Evolutionary conservation across 1,140 invertebrate species (phyloP).

Genomic region (Anagrus nilaparvatae): DNA sequence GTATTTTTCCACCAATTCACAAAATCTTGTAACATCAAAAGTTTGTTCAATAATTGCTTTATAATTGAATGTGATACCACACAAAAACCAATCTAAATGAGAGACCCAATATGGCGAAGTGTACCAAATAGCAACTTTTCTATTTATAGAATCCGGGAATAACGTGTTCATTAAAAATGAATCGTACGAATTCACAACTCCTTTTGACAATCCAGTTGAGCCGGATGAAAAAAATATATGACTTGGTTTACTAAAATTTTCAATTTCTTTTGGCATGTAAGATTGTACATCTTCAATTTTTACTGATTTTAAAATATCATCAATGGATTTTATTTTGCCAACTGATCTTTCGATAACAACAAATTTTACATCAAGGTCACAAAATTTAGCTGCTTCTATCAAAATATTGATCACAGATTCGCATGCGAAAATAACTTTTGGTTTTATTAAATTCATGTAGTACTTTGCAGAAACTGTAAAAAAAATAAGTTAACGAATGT

Average conservation of each 20-base stretch:
- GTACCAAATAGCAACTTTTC: constrained; percentile 7
- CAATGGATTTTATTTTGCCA: background rate
- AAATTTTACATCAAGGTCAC: constrained; percentile 5
- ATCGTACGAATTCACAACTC: constrained; percentile 3
- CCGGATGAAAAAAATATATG: constrained; percentile 10
- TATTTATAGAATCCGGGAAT: background rate
- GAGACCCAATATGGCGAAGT: constrained; percentile 2
- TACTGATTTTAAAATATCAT: constrained; percentile 1
- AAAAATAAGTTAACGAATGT: too few species aligned
- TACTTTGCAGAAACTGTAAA: background rate
- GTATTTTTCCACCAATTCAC: background rate
- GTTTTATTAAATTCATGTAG: constrained; percentile 4
- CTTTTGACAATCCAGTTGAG: constrained; percentile 1
- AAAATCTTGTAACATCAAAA: constrained; percentile 12
- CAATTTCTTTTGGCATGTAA: background rate
- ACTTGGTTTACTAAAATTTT: background rate
- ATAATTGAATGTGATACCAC: too few species aligned
- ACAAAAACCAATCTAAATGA: too few species aligned
- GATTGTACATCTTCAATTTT: background rate
- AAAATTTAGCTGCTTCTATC: constrained; percentile 1
- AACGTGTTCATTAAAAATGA: constrained; percentile 4
- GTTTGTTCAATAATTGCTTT: constrained; percentile 14
- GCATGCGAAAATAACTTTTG: constrained; percentile 8
- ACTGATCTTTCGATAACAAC: constrained; percentile 1
- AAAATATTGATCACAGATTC: background rate